Base-by-base conservation (phyloP, 2,113 vertebrate species). In the Hippocampus abdominalis region DNA sequence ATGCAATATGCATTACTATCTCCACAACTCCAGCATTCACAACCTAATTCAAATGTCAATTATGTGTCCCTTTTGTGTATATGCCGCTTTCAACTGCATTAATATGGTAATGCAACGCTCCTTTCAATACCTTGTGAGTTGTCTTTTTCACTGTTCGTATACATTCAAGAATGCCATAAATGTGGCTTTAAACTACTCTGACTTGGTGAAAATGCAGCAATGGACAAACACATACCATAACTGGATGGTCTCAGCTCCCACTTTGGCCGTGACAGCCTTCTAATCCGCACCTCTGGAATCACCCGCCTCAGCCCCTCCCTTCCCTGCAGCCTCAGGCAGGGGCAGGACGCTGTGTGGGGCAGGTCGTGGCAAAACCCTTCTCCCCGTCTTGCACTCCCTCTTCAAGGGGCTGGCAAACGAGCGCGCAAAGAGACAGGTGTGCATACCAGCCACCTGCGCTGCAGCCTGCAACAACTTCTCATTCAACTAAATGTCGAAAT, bases 391-490 rank as follows among this genome's bases (percentile, higher is more conserved):
- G 44, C 36, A 46, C 32, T 18, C 39, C 60, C 29, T 54, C 60
- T 65, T 32, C 64, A 56, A 79, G 74, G 78, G 73, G 59, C 76
- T 82, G 53, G 65, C 61, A 56, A 75, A 74, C 72, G 40, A 71
- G 66, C 73, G 75, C 81, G 76, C 78, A 62, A 70, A 75, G 76
- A 82, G 90, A 88, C 90, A 92, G 92, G 91, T 92, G 91, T 91
- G 90, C 90, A 90, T 90, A 90, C 90, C 90, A 91, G 89, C 89
- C 84, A 80, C 87, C 66, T 77, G 74, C 64, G 56, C 76, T 79
- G 82, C 83, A 74, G 75, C 74, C 80, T 57, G 60, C 62, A 64
- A 25, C 40, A 11, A 46, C 40, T 64, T 44, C 40, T 44, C 39
- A 44, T 23, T 46, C 49, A 63, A 32, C 53, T 53, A 65, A 79